These are phyloP conservation scores for Onychorhynchus coronatus DNA, from an alignment of 2,113 vertebrate species.

Conservation along the genomic window DNA sequence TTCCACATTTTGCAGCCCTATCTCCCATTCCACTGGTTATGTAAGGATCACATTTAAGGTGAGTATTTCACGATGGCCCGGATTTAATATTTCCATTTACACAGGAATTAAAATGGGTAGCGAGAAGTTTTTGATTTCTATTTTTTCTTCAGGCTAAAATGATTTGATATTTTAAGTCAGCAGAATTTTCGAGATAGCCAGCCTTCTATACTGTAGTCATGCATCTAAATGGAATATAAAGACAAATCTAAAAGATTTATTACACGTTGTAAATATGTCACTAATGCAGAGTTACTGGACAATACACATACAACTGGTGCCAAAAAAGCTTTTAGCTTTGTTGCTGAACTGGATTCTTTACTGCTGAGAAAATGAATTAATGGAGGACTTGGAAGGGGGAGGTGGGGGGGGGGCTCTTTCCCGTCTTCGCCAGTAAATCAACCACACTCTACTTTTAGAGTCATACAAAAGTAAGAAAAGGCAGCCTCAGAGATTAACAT, in stretches of 20 bases:
- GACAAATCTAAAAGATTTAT: constrained; percentile 81
- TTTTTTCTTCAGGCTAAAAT: constrained; percentile 68
- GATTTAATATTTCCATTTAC: constrained; percentile 66
- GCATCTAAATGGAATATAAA: constrained; percentile 80
- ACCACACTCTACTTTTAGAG: constrained; percentile 70
- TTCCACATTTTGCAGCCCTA: not conserved
- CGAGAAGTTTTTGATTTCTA: constrained; percentile 65
- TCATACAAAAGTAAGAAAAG: constrained; percentile 66
- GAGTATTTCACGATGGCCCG: constrained; percentile 32
- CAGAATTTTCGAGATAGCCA: constrained; percentile 73
- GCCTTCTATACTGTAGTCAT: constrained; percentile 67
- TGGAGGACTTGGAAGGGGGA: constrained; percentile 73
- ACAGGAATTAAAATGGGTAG: constrained; percentile 61
- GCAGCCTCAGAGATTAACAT: constrained; percentile 69
- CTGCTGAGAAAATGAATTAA: constrained; percentile 86
- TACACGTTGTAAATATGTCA: constrained; percentile 81
- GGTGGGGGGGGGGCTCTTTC: constrained; percentile 67
- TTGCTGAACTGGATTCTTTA: constrained; percentile 84
- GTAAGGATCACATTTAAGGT: not conserved
- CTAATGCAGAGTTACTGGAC: constrained; percentile 84
- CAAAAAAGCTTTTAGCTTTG: constrained; percentile 90
- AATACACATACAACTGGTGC: constrained; percentile 78
- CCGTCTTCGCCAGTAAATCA: constrained; percentile 80
- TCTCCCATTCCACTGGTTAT: not conserved
- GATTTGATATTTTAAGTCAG: constrained; percentile 76